Base-by-base conservation (phyloP, 1,140 invertebrate species). In the Drosophila lowei region DNA sequence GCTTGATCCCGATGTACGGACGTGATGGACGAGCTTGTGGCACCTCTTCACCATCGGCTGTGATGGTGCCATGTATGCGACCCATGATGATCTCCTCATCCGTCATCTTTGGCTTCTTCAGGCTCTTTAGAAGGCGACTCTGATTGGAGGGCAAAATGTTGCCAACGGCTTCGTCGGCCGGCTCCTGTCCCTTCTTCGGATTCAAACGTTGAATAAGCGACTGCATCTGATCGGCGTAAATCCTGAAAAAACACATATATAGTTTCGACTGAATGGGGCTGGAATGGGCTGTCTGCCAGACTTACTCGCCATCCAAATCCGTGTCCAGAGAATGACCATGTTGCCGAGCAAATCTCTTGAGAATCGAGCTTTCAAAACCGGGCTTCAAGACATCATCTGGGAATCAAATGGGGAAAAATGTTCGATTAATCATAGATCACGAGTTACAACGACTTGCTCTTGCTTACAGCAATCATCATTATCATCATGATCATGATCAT, bases 291-390 rank as follows among this genome's bases (percentile, higher is more conserved):
- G 44, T 2, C 3, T 23, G 1, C 25, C 7, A 6, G 3, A 53
- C 90, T 80, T 70, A 91, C 90, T 91, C 90, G 47, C 89, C 90
- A 78, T 91, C 90, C 62, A 91, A 73, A 56, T 91, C 90, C n/a
- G 89, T 90, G 13, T 91, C 90, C 44, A 90, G 25, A 0, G 77
- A 60, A 1, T 60, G 9, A 16, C 76, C 73, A 53, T 74, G 80
- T 21, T 81, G 68, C 64, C 85, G 73, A 41, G 77, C 68, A 70
- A 91, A 90, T 16, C 89, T 67, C 66, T 90, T 80, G 0, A 90
- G 50, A 16, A 91, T 77, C 56, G 79, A 74, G 48, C 75, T 89
- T 50, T 91, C 90, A 25, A 90, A 91, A 0, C 90, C 90, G 2
- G 90, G 90, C 50, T 91, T 91, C 21, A 91, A 38, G 41, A 89